phyloP scores from a whole-genome alignment of 2,888 invertebrate genomes.

The Chouioia cunea region DNA sequence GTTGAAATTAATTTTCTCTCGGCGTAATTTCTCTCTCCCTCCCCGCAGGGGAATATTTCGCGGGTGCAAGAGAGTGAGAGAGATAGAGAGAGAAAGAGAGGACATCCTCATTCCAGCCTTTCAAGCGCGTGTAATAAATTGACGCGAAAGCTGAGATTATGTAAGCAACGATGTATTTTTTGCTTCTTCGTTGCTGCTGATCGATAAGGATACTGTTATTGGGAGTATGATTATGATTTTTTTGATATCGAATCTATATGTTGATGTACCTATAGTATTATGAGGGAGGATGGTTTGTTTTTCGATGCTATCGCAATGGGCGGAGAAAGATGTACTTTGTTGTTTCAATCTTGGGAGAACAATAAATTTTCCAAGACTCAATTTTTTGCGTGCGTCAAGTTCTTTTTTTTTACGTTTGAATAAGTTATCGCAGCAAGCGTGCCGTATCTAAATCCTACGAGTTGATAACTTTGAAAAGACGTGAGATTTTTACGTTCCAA shows the following conservation, averaged over 20 bases:
- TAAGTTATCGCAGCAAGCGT: too few species aligned
- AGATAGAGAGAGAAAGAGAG: slow-evolving; percentile 54
- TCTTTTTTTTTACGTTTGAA: too few species aligned
- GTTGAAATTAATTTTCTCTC: slow-evolving; percentile 18
- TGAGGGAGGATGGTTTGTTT: slow-evolving; percentile 30
- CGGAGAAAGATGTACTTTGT: slow-evolving; percentile 22
- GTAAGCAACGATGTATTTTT: slow-evolving; percentile 52
- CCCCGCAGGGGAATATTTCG: too few species aligned
- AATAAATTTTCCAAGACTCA: too few species aligned
- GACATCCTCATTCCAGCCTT: slow-evolving; percentile 64
- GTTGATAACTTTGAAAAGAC: too few species aligned
- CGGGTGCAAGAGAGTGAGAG: slow-evolving; percentile 26
- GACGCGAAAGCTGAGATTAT: slow-evolving; percentile 56
- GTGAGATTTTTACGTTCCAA: too few species aligned
- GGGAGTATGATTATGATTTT: slow-evolving; percentile 22
- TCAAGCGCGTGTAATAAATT: slow-evolving; percentile 61
- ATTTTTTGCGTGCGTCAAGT: too few species aligned
- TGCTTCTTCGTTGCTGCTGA: slow-evolving; percentile 26
- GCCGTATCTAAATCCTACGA: too few species aligned
- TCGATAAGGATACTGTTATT: slow-evolving; percentile 5
- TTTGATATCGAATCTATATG: not conserved
- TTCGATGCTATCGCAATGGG: slow-evolving; percentile 28
- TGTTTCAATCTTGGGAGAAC: slow-evolving; percentile 31
- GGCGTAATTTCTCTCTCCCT: not conserved
- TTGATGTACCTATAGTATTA: slow-evolving; percentile 9